These are phyloP conservation scores for Pelobates fuscus DNA, from an alignment of 2,113 vertebrate species.

Conservation along the genomic window DNA sequence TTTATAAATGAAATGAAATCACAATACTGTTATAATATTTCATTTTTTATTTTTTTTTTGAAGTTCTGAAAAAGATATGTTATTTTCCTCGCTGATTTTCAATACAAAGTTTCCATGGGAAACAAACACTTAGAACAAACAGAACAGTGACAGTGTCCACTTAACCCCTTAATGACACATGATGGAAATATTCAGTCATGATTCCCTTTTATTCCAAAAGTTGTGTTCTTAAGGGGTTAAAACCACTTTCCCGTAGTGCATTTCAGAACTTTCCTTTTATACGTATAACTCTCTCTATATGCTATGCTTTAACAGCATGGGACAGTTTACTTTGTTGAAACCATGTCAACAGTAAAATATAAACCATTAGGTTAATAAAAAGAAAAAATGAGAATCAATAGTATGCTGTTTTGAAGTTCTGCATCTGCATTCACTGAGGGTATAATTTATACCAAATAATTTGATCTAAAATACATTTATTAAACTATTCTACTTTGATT, in stretches of 20 bases:
- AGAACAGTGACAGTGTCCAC: no score
- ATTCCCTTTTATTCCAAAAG: no score
- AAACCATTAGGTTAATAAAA: slow-evolving; percentile 29
- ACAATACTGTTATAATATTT: no score
- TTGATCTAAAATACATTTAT: background rate
- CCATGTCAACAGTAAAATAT: slow-evolving; percentile 35
- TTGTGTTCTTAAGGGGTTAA: no score
- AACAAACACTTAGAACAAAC: no score
- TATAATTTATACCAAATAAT: background rate
- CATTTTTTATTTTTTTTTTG: no score
- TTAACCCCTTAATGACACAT: no score
- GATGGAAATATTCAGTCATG: no score
- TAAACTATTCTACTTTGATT: background rate
- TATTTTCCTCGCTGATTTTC: no score
- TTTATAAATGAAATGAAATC: no score
- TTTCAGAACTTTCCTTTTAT: background rate
- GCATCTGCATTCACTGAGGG: slow-evolving; percentile 15
- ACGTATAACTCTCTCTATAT: background rate
- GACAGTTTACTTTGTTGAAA: slow-evolving; percentile 8
- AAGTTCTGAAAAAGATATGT: no score
- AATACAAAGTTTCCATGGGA: no score
- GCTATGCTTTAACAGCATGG: slow-evolving; percentile 28
- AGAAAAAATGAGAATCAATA: slow-evolving; percentile 27
- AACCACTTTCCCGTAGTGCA: background rate
- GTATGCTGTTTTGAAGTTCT: slow-evolving; percentile 17